Evolutionary conservation across 2,113 vertebrate genomes (phyloP).

Genomic region (Ictidomys tridecemlineatus): DNA sequence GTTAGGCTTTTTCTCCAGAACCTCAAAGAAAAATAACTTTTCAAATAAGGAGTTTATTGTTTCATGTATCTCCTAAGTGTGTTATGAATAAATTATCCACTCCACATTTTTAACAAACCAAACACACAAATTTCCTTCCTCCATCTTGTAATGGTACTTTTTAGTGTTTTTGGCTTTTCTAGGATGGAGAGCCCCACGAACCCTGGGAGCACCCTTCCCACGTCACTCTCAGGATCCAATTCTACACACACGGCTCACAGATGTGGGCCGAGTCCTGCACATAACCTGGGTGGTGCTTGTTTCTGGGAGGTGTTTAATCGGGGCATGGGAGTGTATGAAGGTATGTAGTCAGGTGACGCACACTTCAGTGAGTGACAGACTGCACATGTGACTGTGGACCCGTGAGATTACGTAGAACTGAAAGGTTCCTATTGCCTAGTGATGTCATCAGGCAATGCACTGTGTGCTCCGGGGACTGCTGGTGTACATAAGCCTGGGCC

Average conservation of each 20-base stretch:
- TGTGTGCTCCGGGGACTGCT: background rate
- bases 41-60: background rate
- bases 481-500: background rate
- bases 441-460: too few relatives aligned
- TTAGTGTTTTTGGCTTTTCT: background rate
- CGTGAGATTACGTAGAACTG: background rate
- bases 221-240: background rate
- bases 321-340: background rate
- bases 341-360: accelerated
- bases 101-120: background rate
- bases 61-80: slow-evolving; percentile 7
- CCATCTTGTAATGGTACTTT: background rate
- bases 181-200: background rate
- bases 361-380: background rate
- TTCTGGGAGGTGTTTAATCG: background rate
- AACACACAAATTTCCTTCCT: background rate
- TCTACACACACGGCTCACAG: background rate
- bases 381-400: too few relatives aligned
- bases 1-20: background rate
- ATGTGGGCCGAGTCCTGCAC: background rate
- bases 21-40: slow-evolving; percentile 48
- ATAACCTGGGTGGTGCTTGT: background rate
- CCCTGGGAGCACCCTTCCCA: background rate
- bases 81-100: background rate
- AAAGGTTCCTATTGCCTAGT: background rate